A percentile compares a stretch with the other conserved stretches of the same genome.
Evolutionary conservation across 1,140 invertebrate species (phyloP).

Genomic region (Drosophila sproati): DNA sequence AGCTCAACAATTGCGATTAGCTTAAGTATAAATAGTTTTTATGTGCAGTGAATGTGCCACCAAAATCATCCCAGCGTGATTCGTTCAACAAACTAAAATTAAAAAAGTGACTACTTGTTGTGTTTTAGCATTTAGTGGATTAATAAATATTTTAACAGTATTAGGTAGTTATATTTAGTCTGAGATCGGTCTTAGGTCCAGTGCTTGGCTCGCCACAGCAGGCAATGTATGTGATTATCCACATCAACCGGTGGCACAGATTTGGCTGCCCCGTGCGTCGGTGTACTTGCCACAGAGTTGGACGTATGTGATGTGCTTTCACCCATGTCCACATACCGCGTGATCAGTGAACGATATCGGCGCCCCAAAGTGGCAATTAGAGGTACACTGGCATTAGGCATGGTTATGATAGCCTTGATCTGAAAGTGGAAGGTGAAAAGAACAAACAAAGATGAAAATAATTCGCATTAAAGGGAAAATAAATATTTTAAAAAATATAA

Average conservation of each 20-base stretch:
- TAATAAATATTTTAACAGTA: slow-evolving; percentile 44
- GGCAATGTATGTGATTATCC: slow-evolving; percentile 88
- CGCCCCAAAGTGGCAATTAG: slow-evolving; percentile 92
- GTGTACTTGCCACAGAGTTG: slow-evolving; percentile 55
- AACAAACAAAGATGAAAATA: not conserved
- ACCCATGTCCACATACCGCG: slow-evolving; percentile 88
- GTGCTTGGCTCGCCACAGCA: slow-evolving; percentile 90
- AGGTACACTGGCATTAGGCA: slow-evolving; percentile 83
- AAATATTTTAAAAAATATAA: too few species aligned
- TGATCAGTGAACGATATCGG: slow-evolving; percentile 92
- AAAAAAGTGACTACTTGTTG: slow-evolving; percentile 13
- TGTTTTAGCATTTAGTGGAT: not conserved
- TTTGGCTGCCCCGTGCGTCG: slow-evolving; percentile 65
- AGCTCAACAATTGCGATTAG: not conserved
- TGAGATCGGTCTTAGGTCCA: slow-evolving; percentile 86
- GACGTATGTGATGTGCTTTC: slow-evolving; percentile 33
- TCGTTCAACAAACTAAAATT: not conserved
- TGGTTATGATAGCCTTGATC: slow-evolving; percentile 84
- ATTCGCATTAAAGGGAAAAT: not conserved
- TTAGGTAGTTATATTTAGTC: slow-evolving; percentile 20
- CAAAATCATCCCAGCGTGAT: slow-evolving; percentile 2
- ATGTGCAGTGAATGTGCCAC: slow-evolving; percentile 15
- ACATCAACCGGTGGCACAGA: slow-evolving; percentile 78
- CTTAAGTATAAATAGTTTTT: slow-evolving; percentile 6
- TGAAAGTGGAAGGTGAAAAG: slow-evolving; percentile 27